These are phyloP conservation scores for Tetramorium parvispinum DNA, from an alignment of 1,140 invertebrate genomes.

Conservation along the genomic window DNA sequence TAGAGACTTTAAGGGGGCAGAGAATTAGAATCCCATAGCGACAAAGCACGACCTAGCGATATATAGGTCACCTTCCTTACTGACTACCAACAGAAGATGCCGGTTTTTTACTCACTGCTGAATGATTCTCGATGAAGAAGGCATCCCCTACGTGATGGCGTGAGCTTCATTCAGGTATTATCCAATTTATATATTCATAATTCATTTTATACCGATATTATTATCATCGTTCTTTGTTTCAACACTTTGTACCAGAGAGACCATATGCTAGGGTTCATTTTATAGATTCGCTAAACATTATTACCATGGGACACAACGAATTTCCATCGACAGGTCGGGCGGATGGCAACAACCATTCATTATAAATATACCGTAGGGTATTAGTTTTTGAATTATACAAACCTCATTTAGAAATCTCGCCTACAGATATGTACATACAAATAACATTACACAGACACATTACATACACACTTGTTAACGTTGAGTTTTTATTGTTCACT, in stretches of 20 bases:
- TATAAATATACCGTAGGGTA: constrained; percentile 53
- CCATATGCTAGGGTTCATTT: constrained; percentile 68
- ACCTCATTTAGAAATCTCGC: constrained; percentile 32
- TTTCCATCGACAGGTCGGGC: constrained; percentile 71
- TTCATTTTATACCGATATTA: constrained; percentile 84
- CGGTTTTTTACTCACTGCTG: constrained; percentile 85
- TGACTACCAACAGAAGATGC: constrained; percentile 86
- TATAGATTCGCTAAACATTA: constrained; percentile 72
- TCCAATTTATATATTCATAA: constrained; percentile 86
- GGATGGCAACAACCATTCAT: constrained; percentile 71
- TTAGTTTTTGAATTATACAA: constrained; percentile 43
- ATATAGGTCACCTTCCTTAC: constrained; percentile 86
- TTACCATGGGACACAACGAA: constrained; percentile 72
- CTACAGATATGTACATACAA: constrained; percentile 26
- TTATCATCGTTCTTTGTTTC: constrained; percentile 83
- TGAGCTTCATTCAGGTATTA: constrained; percentile 86
- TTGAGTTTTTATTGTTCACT: constrained; percentile 60
- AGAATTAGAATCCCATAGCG: constrained; percentile 83
- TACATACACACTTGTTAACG: constrained; percentile 32
- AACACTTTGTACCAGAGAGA: constrained; percentile 74
- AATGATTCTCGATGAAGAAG: constrained; percentile 86
- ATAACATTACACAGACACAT: constrained; percentile 25
- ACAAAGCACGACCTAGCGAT: constrained; percentile 84
- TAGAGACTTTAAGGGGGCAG: constrained; percentile 73
- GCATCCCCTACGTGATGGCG: constrained; percentile 85